These are phyloP conservation scores for Dryas iulia DNA, from an alignment of 1,140 invertebrate genomes.

Conservation along the genomic window DNA sequence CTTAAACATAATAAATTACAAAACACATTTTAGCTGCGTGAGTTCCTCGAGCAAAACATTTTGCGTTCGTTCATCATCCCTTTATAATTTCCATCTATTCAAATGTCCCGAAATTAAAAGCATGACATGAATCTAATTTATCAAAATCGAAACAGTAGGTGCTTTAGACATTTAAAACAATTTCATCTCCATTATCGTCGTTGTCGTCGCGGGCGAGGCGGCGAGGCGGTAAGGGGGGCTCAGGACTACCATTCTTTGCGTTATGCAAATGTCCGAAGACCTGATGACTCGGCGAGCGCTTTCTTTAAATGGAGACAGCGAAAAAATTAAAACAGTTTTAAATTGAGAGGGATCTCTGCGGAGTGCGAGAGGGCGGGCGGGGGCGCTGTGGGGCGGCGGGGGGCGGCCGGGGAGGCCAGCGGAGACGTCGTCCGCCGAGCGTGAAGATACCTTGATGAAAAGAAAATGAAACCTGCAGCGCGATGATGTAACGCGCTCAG, in stretches of 20 bases:
- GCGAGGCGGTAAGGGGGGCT: not conserved
- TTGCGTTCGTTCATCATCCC: not conserved
- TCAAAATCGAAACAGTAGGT: conserved; percentile 6
- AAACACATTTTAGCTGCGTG: not conserved
- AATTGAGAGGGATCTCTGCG: conserved; percentile 36
- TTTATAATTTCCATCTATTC: not conserved
- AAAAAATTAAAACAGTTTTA: conserved; percentile 60
- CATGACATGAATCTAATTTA: conserved; percentile 5
- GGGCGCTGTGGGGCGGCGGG: conserved; percentile 7
- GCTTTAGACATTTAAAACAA: conserved; percentile 20
- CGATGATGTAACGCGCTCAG: conserved; percentile 40
- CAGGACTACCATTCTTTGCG: conserved; percentile 4
- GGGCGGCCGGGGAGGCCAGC: conserved; percentile 21
- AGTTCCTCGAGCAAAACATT: not conserved
- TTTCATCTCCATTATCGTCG: conserved; percentile 19
- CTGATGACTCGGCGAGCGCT: conserved; percentile 30
- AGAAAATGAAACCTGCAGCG: conserved; percentile 63
- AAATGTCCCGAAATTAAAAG: conserved; percentile 2
- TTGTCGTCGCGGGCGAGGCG: not conserved
- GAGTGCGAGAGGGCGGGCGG: conserved; percentile 11
- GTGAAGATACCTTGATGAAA: conserved; percentile 71
- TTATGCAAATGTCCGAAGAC: conserved; percentile 32
- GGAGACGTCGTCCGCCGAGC: conserved; percentile 52
- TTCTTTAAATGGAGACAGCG: conserved; percentile 38
- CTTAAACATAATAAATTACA: not conserved